Conservation (phyloP, 1,140 invertebrate species). For the Pomacea maculata region DNA sequence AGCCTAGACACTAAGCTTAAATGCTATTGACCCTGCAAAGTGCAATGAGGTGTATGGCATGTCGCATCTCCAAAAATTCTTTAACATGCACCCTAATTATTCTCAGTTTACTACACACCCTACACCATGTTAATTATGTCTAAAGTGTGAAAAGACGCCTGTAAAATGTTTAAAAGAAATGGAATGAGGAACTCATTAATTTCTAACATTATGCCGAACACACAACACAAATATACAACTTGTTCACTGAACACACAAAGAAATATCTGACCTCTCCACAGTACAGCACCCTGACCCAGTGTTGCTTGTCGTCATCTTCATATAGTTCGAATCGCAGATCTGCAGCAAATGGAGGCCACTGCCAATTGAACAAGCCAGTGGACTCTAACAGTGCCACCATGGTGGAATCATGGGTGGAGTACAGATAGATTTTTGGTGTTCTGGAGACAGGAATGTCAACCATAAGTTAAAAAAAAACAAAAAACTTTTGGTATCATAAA, state of each 20-base stretch:
- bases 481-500: no score
- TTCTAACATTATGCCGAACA: neutral
- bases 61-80: neutral
- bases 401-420: constrained; percentile 55
- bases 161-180: neutral
- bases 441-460: constrained; percentile 3
- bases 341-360: constrained; percentile 56
- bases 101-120: neutral
- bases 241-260: neutral
- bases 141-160: neutral
- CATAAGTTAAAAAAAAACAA: no score
- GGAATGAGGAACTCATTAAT: no score
- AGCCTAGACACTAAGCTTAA: no score
- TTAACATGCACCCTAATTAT: neutral
- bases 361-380: constrained; percentile 41
- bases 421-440: constrained; percentile 37
- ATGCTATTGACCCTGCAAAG: no score
- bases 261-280: constrained; percentile 43
- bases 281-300: constrained; percentile 49
- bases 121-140: neutral
- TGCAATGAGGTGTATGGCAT: no score
- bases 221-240: neutral
- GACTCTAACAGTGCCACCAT: constrained; percentile 43
- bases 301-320: constrained; percentile 35
- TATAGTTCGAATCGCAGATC: constrained; percentile 53